Evolutionary conservation across 2,888 invertebrate species (phyloP), one percentile per base, ranked within the genome.

Genomic region (Drosophila maculinotata): DNA sequence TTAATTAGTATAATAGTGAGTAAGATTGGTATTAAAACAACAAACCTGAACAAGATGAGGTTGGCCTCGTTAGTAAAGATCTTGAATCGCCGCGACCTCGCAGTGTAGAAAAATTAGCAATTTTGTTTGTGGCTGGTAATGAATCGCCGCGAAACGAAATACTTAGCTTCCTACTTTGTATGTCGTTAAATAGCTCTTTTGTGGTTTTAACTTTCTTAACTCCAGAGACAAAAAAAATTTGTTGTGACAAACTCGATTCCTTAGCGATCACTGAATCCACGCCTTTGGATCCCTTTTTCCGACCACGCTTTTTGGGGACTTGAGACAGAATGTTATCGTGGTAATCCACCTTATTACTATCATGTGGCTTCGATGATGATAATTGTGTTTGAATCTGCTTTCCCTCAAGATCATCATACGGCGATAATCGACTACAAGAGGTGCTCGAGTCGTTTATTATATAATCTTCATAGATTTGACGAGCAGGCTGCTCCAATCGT

Each of bases 171-270:
- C 91, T 78, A 66, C 87, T 91, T 74, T 91, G 91, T 56, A 91
- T 89, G 71, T 91, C 91, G n/a, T 91, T 90, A 25, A 90, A 88
- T 2, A 92, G 74, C 65, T 92, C 92, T 48, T 90, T 91, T 7
- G 92, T 92, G 0, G 92, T 92, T 79, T 92, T 92, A 0, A 92
- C 91, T 63, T 92, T 92, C 65, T 92, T 92, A 1, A 83, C 87
- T 9, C 87, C 80, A 8, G 84, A 70, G 15, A 90, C 88, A 25
- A 90, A 69, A 4, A 88, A 83, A 47, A 90, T 89, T 71, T 91
- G 90, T 1, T 90, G 85, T 8, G 87, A 89, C 1, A 91, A 71
- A 42, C 88, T 89, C 0, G 86, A 79, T 42, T 89, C 87, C 58
- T 89, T 88, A 2, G 90, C 91, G 26, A 91, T 86, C n/a, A 90